Evolutionary conservation across 2,113 vertebrate species (phyloP).

Genomic region (Actinemys pallida): DNA sequence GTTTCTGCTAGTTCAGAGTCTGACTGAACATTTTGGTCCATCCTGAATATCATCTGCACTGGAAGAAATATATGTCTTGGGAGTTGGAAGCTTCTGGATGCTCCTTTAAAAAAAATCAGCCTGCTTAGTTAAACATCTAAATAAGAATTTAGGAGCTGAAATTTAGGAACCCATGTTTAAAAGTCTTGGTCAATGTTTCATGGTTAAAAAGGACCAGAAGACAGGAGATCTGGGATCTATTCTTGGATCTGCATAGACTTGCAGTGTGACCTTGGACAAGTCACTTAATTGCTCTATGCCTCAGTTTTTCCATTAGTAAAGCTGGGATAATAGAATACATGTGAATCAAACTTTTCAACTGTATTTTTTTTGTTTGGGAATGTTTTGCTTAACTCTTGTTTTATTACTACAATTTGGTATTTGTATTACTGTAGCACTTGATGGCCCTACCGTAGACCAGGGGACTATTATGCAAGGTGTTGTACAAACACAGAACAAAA

Average conservation of each 20-base stretch:
- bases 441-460: neutral
- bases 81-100: neutral
- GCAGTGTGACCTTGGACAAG: neutral
- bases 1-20: neutral
- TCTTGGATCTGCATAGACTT: neutral
- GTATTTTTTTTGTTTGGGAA: neutral
- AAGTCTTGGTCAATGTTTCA: neutral
- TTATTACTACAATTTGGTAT: neutral
- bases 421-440: neutral
- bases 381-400: neutral
- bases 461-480: too few species aligned
- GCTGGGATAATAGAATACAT: neutral
- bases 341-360: neutral
- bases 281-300: neutral
- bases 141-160: neutral
- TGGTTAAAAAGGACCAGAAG: neutral
- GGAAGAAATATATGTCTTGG: too few species aligned
- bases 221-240: neutral
- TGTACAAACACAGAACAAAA: too few species aligned
- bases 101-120: too few species aligned
- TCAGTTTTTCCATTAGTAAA: neutral
- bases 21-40: neutral
- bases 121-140: neutral
- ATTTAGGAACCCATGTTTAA: neutral
- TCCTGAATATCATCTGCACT: fast-evolving